Evolutionary conservation across 2,888 invertebrate species (phyloP), one percentile per base, ranked within the genome.

Genomic region (Anticlea derivata): DNA sequence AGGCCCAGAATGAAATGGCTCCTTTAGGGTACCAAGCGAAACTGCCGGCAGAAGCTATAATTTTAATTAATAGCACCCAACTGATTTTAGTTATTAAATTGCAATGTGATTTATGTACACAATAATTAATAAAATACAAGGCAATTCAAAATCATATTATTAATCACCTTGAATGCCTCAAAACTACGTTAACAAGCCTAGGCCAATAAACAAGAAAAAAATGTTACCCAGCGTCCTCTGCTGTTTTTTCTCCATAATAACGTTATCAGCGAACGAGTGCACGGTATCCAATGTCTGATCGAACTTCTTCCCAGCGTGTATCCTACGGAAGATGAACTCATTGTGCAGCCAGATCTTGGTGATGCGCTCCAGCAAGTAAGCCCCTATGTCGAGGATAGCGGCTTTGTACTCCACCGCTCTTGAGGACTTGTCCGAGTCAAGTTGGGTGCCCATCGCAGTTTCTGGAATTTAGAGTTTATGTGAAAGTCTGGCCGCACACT

Each of bases 361-460:
- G 0, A 86, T 29, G 6, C 90, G 68, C 1, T 65, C 55, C 4
- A 85, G 23, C 0, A 80, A 51, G 1, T 75, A 51, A 0, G 51
- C 17, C 0, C 85, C 85, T 0, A 91, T 80, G 0, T 72, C 66
- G 7, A 83, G 68, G 4, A 93, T 83, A 0, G 92, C 87, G 2
- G 80, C 67, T 44, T 92, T 91, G 64, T 93, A 93, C 49, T 87
- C 80, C 0, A 82, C 56, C 2, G 89, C 81, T 0, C 60, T 75
- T 61, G 58, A 55, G 0, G 83, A 76, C 23, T 82, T 76, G 31
- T 87, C 84, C 0, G 70, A 71, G 50, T 85, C 78, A 0, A 94
- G 75, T 43, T 86, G 80, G 3, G 87, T 86, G 0, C 94, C 94
- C 94, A 94, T 94, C 3, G 94, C 94, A 1, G 91, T 86, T 75